Conservation (phyloP, 2,888 invertebrate genomes). For the Trachelus troglodyta region DNA sequence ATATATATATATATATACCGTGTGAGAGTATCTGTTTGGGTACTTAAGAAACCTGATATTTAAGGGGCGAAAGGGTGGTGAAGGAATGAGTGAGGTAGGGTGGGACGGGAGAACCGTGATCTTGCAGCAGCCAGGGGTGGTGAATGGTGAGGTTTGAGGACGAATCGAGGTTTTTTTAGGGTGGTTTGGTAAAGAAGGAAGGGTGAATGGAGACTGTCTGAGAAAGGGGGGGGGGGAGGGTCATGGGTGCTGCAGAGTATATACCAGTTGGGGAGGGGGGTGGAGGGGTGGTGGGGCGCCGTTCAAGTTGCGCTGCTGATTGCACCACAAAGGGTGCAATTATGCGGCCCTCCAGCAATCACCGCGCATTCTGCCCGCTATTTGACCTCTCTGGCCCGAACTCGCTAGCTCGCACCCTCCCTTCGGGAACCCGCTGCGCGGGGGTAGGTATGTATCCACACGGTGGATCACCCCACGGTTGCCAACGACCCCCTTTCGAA, state of each 20-base stretch:
- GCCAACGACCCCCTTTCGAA: conserved; percentile 29
- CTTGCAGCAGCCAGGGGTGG: background rate
- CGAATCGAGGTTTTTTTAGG: background rate
- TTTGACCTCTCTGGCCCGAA: conserved; percentile 56
- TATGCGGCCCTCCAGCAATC: conserved; percentile 67
- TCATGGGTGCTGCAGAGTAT: conserved; percentile 9
- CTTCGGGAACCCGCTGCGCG: conserved; percentile 5
- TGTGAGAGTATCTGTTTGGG: conserved; percentile 1
- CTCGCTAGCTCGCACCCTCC: conserved; percentile 22
- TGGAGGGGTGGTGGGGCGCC: conserved; percentile 46
- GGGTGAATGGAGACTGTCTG: background rate
- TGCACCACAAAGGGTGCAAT: conserved; percentile 67
- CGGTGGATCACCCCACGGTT: conserved; percentile 13
- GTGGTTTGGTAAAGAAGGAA: background rate
- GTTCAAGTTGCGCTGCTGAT: conserved; percentile 65
- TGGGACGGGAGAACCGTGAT: background rate
- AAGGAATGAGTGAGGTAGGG: background rate
- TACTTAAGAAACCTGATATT: conserved; percentile 20
- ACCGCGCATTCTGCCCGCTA: conserved; percentile 65
- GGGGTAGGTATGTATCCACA: conserved; percentile 18
- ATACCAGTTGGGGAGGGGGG: conserved; percentile 21
- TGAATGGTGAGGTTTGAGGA: background rate
- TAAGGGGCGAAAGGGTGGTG: conserved; percentile 8
- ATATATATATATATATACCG: too few species aligned
- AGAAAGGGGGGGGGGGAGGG: background rate